Evolutionary conservation across 2,888 invertebrate species (phyloP).

Genomic region (Tanytarsus gracilentus): DNA sequence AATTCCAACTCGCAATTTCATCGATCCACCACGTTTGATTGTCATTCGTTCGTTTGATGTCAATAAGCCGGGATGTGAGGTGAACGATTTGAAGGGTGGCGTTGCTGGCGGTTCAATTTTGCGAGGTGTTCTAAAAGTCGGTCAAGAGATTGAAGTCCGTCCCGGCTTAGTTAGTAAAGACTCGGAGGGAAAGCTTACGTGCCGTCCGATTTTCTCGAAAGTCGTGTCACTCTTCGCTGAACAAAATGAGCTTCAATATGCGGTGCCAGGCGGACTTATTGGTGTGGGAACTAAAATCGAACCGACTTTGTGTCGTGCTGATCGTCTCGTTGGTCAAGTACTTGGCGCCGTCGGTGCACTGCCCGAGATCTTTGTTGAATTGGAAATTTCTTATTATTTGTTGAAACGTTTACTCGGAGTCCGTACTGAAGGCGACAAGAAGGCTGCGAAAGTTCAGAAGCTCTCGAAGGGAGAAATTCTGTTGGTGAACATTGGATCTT

Average conservation of each 20-base stretch:
- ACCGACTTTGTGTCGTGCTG: constrained; percentile 96
- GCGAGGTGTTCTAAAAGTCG: constrained; percentile 90
- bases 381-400: constrained; percentile 96
- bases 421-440: constrained; percentile 97
- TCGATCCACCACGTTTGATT: constrained; percentile 88
- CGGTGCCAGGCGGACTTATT: constrained; percentile 98
- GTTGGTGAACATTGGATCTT: constrained; percentile 96
- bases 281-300: constrained; percentile 99
- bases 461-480: constrained; percentile 82
- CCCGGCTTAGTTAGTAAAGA: constrained; percentile 97
- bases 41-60: constrained; percentile 97
- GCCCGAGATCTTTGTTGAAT: constrained; percentile 94
- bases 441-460: constrained; percentile 95
- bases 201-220: constrained; percentile 91
- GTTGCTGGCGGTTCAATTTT: constrained; percentile 98
- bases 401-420: constrained; percentile 93
- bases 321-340: constrained; percentile 95
- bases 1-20: constrained; percentile 89
- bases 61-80: constrained; percentile 99
- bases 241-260: constrained; percentile 96
- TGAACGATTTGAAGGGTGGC: constrained; percentile 94
- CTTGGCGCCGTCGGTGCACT: constrained; percentile 93
- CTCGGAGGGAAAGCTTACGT: constrained; percentile 88
- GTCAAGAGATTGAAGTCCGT: constrained; percentile 96
- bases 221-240: constrained; percentile 97